Evolutionary conservation across 1,140 invertebrate species (phyloP), one percentile per base, ranked within the genome.

Genomic region (Sycophaga agraensis): DNA sequence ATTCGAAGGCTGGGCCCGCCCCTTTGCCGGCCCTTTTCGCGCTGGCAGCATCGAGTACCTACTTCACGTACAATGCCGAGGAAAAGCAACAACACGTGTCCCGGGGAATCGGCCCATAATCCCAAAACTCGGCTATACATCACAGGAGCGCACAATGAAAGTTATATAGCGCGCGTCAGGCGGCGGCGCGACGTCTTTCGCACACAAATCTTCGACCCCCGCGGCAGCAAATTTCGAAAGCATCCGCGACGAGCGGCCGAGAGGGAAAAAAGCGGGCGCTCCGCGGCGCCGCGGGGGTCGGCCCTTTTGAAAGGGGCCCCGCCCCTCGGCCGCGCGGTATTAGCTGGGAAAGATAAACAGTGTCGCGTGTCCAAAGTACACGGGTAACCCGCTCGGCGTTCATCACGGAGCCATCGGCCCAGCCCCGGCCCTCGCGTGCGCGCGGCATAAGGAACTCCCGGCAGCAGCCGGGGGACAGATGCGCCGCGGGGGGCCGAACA

Each of bases 341-440:
- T 70, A 70, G 69, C 42, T 66, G 64, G 54, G 66, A 65, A 71
- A 68, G 62, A 71, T 68, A 72, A 73, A 73, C 68, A 73, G 26
- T 51, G 70, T 67, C 69, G 55, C 68, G 68, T 72, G 69, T 59
- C 65, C n/a, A 40, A 54, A 50, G 63, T 62, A 65, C 26, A 43
- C n/a, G n/a, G n/a, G n/a, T 16, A 43, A 28, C 43, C 28, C 17
- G n/a, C 40, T 21, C n/a, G n/a, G n/a, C n/a, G n/a, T n/a, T n/a
- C n/a, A n/a, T 39, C 24, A n/a, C 12, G 28, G 19, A 6, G 11
- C 9, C 7, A 21, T 16, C n/a, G n/a, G n/a, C n/a, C n/a, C n/a
- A n/a, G n/a, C n/a, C n/a, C n/a, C n/a, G n/a, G n/a, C n/a, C n/a
- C n/a, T n/a, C n/a, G n/a, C n/a, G n/a, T n/a, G n/a, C n/a, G n/a